These are phyloP conservation scores for Aporrectodea caliginosa DNA, from an alignment of 1,140 invertebrate genomes.

Conservation along the genomic window DNA sequence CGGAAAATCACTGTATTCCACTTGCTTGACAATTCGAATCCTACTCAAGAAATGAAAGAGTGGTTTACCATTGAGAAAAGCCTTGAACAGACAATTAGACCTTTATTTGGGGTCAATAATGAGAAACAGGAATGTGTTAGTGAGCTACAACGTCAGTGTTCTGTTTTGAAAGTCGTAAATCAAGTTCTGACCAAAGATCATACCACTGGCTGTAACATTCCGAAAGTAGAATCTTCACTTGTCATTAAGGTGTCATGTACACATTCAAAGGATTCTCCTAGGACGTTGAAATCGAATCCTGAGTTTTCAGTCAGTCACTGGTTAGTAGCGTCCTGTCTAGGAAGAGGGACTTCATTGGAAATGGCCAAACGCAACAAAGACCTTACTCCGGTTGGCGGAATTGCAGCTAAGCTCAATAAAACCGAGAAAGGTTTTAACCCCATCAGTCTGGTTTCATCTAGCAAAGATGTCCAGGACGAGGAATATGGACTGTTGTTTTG, in stretches of 20 bases:
- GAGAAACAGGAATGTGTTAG: background rate
- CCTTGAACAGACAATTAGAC: background rate
- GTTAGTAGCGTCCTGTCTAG: background rate
- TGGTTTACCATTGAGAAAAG: slow-evolving; percentile 2
- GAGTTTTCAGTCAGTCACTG: background rate
- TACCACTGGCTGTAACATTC: background rate
- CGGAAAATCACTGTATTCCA: slow-evolving; percentile 41
- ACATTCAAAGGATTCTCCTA: background rate
- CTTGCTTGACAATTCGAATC: slow-evolving; percentile 26
- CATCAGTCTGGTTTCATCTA: background rate
- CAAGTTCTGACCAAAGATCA: background rate
- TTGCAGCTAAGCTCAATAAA: background rate
- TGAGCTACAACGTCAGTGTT: background rate
- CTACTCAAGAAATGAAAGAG: background rate
- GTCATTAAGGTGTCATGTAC: background rate
- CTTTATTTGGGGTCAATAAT: background rate
- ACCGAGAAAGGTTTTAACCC: background rate
- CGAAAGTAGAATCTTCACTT: background rate
- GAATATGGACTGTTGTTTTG: slow-evolving; percentile 31
- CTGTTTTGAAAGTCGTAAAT: background rate
- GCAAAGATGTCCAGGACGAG: too few species aligned
- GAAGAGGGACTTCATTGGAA: background rate
- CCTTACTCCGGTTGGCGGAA: background rate
- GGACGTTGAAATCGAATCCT: background rate
- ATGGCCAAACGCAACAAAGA: background rate